Conservation (phyloP, 2,888 invertebrate genomes). For the Eurytoma adleriae region DNA sequence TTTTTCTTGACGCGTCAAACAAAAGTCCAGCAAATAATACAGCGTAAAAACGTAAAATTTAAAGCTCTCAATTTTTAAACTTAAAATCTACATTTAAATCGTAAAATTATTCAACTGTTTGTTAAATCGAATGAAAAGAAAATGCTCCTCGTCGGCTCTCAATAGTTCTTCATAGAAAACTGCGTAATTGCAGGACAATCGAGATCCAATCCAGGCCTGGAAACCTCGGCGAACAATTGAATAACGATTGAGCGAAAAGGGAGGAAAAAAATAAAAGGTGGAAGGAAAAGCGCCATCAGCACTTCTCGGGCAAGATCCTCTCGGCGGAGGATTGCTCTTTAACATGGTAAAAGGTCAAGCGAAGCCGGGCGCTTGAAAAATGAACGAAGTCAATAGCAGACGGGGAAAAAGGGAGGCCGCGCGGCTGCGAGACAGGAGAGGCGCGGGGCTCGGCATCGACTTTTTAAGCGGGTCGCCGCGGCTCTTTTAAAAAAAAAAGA, state of each 20-base stretch:
- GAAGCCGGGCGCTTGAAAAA: background rate
- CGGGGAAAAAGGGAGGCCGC: background rate
- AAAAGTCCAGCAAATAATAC: too few relatives aligned
- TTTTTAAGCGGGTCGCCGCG: slow-evolving; percentile 24
- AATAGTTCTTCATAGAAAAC: too few relatives aligned
- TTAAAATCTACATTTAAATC: background rate
- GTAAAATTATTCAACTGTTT: too few relatives aligned
- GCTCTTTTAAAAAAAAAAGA: background rate
- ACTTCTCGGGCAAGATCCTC: background rate
- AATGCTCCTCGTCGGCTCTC: too few relatives aligned
- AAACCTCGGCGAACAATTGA: too few relatives aligned
- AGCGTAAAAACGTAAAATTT: background rate
- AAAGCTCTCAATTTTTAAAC: background rate
- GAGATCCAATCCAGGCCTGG: too few relatives aligned
- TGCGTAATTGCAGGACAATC: too few relatives aligned
- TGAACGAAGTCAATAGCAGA: background rate
- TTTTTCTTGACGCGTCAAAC: background rate
- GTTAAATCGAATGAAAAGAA: background rate
- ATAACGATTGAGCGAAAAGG: too few relatives aligned
- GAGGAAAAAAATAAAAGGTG: too few relatives aligned
- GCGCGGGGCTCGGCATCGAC: background rate
- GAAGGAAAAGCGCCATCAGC: background rate
- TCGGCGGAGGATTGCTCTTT: background rate
- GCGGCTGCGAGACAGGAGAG: background rate
- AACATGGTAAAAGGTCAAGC: slow-evolving; percentile 3